Conservation (phyloP, 2,888 invertebrate genomes). For the Dysmachus trigonus region DNA sequence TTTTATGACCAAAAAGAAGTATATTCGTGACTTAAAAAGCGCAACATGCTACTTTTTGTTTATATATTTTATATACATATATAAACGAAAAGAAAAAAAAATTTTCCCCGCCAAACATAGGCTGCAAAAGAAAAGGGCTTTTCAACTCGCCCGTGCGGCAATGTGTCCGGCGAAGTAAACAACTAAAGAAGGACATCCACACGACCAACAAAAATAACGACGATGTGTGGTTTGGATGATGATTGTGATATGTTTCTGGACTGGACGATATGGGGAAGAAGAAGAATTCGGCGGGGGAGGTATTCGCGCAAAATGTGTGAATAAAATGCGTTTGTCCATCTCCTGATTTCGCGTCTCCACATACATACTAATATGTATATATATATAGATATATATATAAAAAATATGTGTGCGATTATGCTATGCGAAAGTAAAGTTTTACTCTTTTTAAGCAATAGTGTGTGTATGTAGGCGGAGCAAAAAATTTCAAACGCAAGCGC, state of each 20-base stretch:
- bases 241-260: background rate
- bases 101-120: background rate
- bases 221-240: background rate
- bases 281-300: background rate
- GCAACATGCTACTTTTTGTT: background rate
- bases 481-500: conserved; percentile 52
- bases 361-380: too few species aligned
- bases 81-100: background rate
- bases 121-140: background rate
- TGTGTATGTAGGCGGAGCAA: conserved; percentile 51
- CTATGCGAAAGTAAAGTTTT: conserved; percentile 6
- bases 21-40: background rate
- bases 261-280: background rate
- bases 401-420: background rate
- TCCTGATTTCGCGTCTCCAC: background rate
- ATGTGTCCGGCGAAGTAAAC: background rate
- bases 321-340: conserved; percentile 36
- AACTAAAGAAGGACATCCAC: background rate
- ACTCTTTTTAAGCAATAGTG: conserved; percentile 22
- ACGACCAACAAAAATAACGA: background rate
- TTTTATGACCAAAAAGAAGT: background rate
- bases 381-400: too few species aligned
- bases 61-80: background rate
- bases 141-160: background rate
- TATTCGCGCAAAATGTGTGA: conserved; percentile 7